phyloP scores from a whole-genome alignment of 2,797 vertebrate genomes.

The Peromyscus melanophrys region DNA sequence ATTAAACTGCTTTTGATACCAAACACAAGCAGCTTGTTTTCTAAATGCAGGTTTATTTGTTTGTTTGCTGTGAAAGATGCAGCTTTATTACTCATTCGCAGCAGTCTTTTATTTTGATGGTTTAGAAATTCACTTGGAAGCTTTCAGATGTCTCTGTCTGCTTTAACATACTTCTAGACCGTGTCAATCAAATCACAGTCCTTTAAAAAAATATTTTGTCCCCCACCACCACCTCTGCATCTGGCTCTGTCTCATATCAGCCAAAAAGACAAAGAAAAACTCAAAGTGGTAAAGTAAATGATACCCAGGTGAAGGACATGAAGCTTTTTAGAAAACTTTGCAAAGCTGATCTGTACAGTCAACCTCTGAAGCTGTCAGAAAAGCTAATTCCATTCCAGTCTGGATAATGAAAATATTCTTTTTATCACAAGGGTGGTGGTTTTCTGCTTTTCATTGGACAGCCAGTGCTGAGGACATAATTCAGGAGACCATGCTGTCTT shows the following conservation, averaged over 20 bases:
- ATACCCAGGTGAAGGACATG: background rate
- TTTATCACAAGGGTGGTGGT: background rate
- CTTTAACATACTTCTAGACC: conserved; percentile 39
- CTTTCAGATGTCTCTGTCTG: conserved; percentile 32
- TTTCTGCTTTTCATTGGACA: background rate
- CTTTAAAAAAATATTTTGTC: conserved; percentile 14
- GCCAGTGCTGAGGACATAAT: background rate
- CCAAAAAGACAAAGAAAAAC: background rate
- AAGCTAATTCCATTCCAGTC: background rate
- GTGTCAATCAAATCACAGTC: conserved; percentile 13
- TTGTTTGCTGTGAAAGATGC: conserved; percentile 65
- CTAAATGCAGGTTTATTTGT: conserved; percentile 66
- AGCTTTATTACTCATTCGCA: conserved; percentile 21
- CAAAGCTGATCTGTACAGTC: background rate
- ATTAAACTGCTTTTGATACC: conserved; percentile 49
- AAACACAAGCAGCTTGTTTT: conserved; percentile 62
- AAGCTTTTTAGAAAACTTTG: background rate
- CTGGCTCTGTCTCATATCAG: conserved; percentile 47
- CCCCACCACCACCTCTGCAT: conserved; percentile 15
- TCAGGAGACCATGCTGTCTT: background rate
- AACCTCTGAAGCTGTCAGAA: background rate
- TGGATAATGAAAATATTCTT: background rate
- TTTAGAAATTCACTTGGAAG: conserved; percentile 61
- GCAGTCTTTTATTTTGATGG: conserved; percentile 57
- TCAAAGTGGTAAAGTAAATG: conserved; percentile 11